phyloP scores from a whole-genome alignment of 2,888 invertebrate species.

The Horisme vitalbata region DNA sequence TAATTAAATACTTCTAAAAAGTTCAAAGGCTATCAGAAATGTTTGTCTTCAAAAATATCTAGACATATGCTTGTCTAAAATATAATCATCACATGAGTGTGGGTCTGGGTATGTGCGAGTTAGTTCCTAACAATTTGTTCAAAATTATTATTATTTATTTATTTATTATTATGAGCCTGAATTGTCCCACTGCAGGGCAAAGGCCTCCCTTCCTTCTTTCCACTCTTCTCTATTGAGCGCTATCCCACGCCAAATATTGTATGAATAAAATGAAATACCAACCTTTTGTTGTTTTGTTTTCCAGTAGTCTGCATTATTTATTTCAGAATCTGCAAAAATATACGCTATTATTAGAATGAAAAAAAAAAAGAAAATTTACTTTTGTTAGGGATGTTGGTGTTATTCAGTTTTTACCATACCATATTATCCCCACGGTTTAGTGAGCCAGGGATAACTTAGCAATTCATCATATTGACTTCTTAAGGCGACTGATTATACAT shows the following conservation, averaged over 20 bases:
- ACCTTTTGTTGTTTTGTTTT: too few species aligned
- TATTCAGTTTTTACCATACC: slow-evolving; percentile 61
- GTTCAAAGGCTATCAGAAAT: slow-evolving; percentile 20
- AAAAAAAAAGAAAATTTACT: background rate
- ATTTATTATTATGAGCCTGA: too few species aligned
- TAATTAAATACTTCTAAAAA: background rate
- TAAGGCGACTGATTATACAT: too few species aligned
- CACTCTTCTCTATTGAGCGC: too few species aligned
- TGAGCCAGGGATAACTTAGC: slow-evolving; percentile 70
- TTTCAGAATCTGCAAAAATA: background rate
- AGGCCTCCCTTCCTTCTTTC: too few species aligned
- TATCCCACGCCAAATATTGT: too few species aligned
- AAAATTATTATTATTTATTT: background rate
- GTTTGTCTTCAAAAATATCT: slow-evolving; percentile 24
- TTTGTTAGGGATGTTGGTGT: background rate
- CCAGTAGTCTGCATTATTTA: too few species aligned
- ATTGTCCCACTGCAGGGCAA: too few species aligned
- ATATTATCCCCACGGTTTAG: slow-evolving; percentile 60
- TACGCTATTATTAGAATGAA: background rate
- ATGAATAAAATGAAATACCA: too few species aligned
- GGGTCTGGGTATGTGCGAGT: too few species aligned
- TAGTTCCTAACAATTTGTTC: too few species aligned
- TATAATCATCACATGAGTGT: slow-evolving; percentile 17
- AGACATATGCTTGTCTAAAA: slow-evolving; percentile 36
- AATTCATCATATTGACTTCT: slow-evolving; percentile 50